Conservation (phyloP, 2,888 invertebrate genomes). For the Tetragonula carbonaria region DNA sequence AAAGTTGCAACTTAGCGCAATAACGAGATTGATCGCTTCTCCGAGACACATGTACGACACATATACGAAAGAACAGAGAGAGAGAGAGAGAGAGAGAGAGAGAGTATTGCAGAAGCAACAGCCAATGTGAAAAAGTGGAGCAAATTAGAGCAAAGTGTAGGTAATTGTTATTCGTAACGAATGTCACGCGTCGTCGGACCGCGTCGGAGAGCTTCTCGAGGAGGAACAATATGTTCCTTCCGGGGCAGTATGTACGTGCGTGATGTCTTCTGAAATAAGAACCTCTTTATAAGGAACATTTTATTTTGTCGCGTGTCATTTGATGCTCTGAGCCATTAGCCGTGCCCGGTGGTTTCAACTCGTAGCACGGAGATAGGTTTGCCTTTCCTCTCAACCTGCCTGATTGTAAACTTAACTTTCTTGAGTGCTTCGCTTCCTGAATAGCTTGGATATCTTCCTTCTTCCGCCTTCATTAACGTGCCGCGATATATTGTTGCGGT, state of each 20-base stretch:
- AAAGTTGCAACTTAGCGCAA: not conserved
- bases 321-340: slow-evolving; percentile 68
- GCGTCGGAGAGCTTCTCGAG: not conserved
- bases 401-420: slow-evolving; percentile 71
- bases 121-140: not conserved
- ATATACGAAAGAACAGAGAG: too few species aligned
- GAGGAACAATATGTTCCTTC: not conserved
- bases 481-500: slow-evolving; percentile 50
- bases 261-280: slow-evolving; percentile 57
- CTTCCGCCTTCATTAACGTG: slow-evolving; percentile 62
- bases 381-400: slow-evolving; percentile 67
- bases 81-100: too few species aligned
- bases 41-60: too few species aligned
- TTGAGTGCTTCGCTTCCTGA: slow-evolving; percentile 68
- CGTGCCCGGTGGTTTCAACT: slow-evolving; percentile 62
- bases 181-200: not conserved
- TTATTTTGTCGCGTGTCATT: slow-evolving; percentile 72
- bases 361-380: slow-evolving; percentile 61
- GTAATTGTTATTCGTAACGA: not conserved
- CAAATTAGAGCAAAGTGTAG: not conserved
- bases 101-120: not conserved
- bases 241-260: slow-evolving; percentile 11
- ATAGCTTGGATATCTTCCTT: slow-evolving; percentile 58
- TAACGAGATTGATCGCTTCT: not conserved
- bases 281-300: slow-evolving; percentile 58